These are phyloP conservation scores for Psettodes erumei DNA, from an alignment of 2,113 vertebrate species.

Conservation along the genomic window DNA sequence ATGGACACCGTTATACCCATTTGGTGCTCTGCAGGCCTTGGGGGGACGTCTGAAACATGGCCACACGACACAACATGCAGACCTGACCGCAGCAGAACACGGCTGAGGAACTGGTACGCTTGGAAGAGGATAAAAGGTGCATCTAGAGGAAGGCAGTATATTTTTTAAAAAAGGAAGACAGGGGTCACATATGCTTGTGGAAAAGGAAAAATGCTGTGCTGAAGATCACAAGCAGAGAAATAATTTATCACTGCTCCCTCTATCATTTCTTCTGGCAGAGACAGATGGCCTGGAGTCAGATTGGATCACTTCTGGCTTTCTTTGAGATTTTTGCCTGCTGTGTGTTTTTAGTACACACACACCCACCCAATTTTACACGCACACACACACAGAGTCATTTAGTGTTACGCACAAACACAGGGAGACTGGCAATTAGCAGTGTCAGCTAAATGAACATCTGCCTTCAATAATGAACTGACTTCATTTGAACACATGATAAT, in stretches of 20 bases:
- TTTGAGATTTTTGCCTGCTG: constrained; percentile 49
- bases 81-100: constrained; percentile 59
- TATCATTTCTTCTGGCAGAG: constrained; percentile 75
- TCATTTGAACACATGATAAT: constrained; percentile 60
- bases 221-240: constrained; percentile 80
- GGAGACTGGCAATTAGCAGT: constrained; percentile 54
- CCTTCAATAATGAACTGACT: constrained; percentile 54
- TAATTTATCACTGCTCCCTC: constrained; percentile 74
- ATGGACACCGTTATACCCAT: constrained; percentile 62
- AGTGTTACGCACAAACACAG: constrained; percentile 10
- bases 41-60: constrained; percentile 53
- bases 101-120: constrained; percentile 62
- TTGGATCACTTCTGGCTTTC: constrained; percentile 64
- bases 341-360: constrained; percentile 37
- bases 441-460: constrained; percentile 70
- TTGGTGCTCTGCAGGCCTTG: constrained; percentile 49
- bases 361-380: constrained; percentile 9
- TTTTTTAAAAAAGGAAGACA: constrained; percentile 68
- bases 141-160: constrained; percentile 63
- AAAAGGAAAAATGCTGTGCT: constrained; percentile 72
- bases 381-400: constrained; percentile 12
- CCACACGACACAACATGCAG: constrained; percentile 62
- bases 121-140: constrained; percentile 76
- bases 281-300: constrained; percentile 71
- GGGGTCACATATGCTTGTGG: constrained; percentile 79